Percentiles rank a stretch among this genome's conserved stretches.
Conservation (phyloP, 2,888 invertebrate genomes). For the Drosophila fungiperda region DNA sequence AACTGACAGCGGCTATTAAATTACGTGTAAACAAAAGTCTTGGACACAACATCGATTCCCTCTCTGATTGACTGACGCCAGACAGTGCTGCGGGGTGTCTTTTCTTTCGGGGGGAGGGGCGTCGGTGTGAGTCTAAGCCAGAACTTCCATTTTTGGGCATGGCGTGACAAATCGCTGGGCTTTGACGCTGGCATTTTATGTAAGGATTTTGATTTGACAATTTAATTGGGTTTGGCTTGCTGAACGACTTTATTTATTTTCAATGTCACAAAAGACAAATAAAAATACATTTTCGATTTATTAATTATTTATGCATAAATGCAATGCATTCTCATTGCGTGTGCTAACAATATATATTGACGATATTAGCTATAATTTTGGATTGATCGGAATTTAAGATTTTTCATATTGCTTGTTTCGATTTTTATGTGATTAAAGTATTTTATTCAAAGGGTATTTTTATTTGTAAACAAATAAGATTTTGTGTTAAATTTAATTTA, state of each 20-base stretch:
- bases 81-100: constrained; percentile 8
- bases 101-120: background rate
- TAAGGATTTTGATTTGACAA: constrained; percentile 73
- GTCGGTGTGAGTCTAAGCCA: background rate
- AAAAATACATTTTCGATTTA: background rate
- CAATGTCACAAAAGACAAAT: background rate
- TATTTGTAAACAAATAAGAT: background rate
- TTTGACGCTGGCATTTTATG: constrained; percentile 63
- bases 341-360: background rate
- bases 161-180: constrained; percentile 70
- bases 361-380: background rate
- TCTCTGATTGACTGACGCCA: constrained; percentile 20
- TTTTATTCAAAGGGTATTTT: background rate
- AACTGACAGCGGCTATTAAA: constrained; percentile 64
- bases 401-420: background rate
- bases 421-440: background rate
- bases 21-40: constrained; percentile 65
- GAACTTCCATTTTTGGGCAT: constrained; percentile 24
- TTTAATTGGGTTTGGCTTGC: constrained; percentile 71
- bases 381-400: background rate
- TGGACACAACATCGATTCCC: constrained; percentile 30
- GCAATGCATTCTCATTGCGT: background rate
- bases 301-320: background rate
- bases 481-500: background rate
- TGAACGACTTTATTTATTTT: constrained; percentile 15